These are phyloP conservation scores for Tympanuchus pallidicinctus DNA, from an alignment of 2,113 vertebrate genomes.

Conservation along the genomic window DNA sequence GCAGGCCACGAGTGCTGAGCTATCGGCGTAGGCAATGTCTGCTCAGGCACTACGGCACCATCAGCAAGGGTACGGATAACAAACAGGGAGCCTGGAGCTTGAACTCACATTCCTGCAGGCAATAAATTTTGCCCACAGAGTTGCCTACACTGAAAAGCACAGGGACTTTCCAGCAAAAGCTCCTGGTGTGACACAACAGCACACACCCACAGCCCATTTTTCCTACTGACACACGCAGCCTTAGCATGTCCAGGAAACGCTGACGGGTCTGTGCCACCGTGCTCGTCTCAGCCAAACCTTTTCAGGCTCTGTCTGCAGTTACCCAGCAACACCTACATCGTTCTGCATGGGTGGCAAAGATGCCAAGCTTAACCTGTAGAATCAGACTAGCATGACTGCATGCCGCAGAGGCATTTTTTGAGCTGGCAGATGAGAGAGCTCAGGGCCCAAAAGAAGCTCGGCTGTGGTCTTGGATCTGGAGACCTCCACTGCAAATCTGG, in stretches of 20 bases:
- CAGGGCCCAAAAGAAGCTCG: not conserved
- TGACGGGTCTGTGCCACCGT: not conserved
- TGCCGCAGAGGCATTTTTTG: not conserved
- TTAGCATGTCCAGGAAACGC: not conserved
- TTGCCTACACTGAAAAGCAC: not conserved
- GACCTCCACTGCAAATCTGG: not conserved
- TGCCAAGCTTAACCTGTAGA: not conserved
- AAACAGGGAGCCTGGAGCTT: not conserved
- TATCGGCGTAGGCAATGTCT: not conserved
- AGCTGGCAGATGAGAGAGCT: not conserved
- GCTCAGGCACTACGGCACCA: not conserved
- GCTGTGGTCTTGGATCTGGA: not conserved
- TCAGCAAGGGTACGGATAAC: not conserved
- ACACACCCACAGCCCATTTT: not conserved
- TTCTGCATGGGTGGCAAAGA: not conserved
- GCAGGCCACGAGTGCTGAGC: not conserved
- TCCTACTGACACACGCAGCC: not conserved
- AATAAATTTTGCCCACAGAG: not conserved
- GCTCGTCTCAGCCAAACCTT: not conserved
- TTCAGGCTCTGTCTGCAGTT: not conserved
- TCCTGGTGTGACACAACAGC: not conserved
- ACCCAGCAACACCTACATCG: not conserved
- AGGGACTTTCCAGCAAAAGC: not conserved
- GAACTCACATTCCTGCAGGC: accelerated
- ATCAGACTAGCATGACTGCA: not conserved